Percentiles rank a stretch among this genome's conserved stretches.
These are phyloP conservation scores for Morphnarchus princeps DNA, from an alignment of 2,113 vertebrate species.

Conservation along the genomic window DNA sequence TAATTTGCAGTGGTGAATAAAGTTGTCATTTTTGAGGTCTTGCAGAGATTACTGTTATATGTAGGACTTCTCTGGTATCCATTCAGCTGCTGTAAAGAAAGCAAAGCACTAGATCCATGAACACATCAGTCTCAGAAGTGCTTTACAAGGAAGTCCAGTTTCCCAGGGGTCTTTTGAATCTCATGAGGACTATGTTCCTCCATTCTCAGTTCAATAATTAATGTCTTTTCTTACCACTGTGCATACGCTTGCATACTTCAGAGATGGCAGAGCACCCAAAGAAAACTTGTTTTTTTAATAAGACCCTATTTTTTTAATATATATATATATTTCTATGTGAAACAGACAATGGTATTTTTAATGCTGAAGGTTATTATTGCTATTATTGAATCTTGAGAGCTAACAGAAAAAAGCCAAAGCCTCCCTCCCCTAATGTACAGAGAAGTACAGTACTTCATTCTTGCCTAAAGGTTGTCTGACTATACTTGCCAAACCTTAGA, in stretches of 20 bases:
- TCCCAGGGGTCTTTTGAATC: slow-evolving; percentile 23
- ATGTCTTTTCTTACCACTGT: neutral
- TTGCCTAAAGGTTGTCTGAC: neutral
- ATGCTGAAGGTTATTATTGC: neutral
- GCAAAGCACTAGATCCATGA: neutral
- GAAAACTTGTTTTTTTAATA: neutral
- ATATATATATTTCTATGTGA: neutral
- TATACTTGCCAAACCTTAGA: neutral
- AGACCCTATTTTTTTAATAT: neutral
- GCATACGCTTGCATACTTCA: neutral
- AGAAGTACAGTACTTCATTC: neutral
- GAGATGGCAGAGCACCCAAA: neutral
- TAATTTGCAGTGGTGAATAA: neutral
- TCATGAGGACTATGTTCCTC: neutral
- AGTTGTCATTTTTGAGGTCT: slow-evolving; percentile 21
- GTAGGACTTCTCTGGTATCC: neutral
- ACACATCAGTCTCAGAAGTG: neutral
- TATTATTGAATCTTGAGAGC: neutral
- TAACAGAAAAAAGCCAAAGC: neutral
- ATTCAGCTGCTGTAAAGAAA: neutral
- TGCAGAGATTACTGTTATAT: neutral
- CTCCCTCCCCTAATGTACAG: neutral
- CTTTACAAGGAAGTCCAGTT: neutral
- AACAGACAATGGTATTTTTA: neutral
- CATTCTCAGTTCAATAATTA: slow-evolving; percentile 43